Conservation (phyloP, 2,888 invertebrate genomes). For the Cosmopolites sordidus region DNA sequence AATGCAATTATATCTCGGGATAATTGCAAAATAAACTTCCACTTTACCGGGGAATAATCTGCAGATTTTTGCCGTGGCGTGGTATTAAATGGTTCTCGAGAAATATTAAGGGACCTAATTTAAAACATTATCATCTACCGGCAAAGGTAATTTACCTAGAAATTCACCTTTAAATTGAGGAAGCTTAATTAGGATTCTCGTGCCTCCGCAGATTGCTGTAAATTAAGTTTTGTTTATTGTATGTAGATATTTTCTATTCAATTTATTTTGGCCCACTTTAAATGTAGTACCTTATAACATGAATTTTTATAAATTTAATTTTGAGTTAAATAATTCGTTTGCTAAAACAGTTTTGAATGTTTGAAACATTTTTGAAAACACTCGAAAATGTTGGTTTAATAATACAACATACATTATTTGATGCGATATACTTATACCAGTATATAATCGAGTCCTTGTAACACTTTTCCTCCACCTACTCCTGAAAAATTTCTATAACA, state of each 20-base stretch:
- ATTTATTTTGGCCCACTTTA: not conserved
- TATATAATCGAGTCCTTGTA: too few species aligned
- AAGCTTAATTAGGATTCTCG: constrained; percentile 21
- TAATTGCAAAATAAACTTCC: constrained; percentile 32
- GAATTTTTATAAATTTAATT: too few species aligned
- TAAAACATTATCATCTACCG: constrained; percentile 23
- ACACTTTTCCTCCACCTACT: too few species aligned
- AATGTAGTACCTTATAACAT: too few species aligned
- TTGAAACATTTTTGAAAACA: too few species aligned
- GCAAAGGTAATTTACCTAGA: constrained; percentile 19
- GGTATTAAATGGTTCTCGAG: constrained; percentile 16
- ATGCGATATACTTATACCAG: too few species aligned
- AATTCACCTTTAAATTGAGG: constrained; percentile 20
- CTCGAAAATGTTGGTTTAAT: too few species aligned
- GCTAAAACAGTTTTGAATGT: too few species aligned
- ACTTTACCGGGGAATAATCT: not conserved
- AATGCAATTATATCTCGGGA: constrained; percentile 37
- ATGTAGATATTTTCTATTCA: not conserved
- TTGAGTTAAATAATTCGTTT: too few species aligned
- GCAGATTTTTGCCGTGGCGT: constrained; percentile 9
- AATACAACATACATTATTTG: too few species aligned
- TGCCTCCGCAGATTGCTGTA: not conserved
- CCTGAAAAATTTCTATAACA: too few species aligned
- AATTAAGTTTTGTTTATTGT: not conserved
- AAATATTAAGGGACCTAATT: constrained; percentile 20